Conservation (phyloP, 2,888 invertebrate species). For the Synanthedon tipuliformis region DNA sequence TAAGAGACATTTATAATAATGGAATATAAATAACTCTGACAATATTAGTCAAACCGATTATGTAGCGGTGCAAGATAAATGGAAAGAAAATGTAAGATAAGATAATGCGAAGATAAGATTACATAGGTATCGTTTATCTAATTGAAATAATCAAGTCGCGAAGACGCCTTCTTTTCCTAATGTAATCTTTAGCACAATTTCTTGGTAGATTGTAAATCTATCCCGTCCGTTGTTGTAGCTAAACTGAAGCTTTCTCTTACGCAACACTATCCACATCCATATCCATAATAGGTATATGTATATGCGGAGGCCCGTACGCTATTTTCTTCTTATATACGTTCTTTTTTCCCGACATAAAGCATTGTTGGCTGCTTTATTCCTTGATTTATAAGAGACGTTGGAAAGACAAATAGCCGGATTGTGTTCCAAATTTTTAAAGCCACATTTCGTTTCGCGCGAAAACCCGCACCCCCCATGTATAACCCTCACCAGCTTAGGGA, state of each 20-base stretch:
- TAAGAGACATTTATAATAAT: too few relatives aligned
- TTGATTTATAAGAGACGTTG: slow-evolving; percentile 80
- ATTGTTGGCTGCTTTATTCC: slow-evolving; percentile 74
- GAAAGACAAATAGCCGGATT: slow-evolving; percentile 83
- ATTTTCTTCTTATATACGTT: slow-evolving; percentile 68
- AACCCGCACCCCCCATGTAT: slow-evolving; percentile 56
- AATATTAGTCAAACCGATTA: too few relatives aligned
- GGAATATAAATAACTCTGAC: too few relatives aligned
- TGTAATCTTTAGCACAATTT: slow-evolving; percentile 6
- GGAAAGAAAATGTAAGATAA: too few relatives aligned
- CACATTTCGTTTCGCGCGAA: slow-evolving; percentile 76
- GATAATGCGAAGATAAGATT: too few relatives aligned
- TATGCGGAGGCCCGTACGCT: slow-evolving; percentile 57
- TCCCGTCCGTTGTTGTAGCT: not conserved
- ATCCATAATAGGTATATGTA: slow-evolving; percentile 57
- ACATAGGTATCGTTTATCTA: too few relatives aligned
- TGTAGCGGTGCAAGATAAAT: too few relatives aligned
- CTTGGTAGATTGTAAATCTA: slow-evolving; percentile 7
- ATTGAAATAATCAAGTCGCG: too few relatives aligned
- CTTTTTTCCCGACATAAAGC: slow-evolving; percentile 71
- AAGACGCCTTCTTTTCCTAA: too few relatives aligned
- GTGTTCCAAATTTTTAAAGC: slow-evolving; percentile 84
- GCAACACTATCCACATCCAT: slow-evolving; percentile 34
- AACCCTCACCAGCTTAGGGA: slow-evolving; percentile 34
- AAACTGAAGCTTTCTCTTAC: slow-evolving; percentile 40